Evolutionary conservation across 1,140 invertebrate species (phyloP).

Genomic region (Sinonovacula constricta): DNA sequence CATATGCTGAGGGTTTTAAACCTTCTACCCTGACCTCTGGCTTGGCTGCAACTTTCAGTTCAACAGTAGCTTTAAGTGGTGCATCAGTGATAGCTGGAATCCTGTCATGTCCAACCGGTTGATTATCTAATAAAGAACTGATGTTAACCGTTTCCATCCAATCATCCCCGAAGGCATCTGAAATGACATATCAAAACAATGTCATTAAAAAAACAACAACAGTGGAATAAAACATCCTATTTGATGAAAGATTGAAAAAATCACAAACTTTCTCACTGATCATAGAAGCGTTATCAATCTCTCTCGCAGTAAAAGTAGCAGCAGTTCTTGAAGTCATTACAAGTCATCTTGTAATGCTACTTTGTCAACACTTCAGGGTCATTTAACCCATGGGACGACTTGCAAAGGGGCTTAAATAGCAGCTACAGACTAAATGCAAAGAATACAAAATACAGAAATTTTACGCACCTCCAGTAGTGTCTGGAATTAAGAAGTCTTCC

Average conservation of each 20-base stretch:
- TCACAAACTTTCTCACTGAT: background rate
- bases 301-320: too few relatives aligned
- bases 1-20: slow-evolving; percentile 34
- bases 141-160: slow-evolving; percentile 50
- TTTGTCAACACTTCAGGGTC: too few relatives aligned
- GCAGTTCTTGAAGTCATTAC: background rate
- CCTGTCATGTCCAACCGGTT: background rate
- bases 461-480: slow-evolving; percentile 30
- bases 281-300: background rate
- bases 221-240: background rate
- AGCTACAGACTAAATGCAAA: background rate
- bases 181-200: slow-evolving; percentile 1
- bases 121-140: slow-evolving; percentile 6
- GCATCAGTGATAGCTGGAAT: background rate
- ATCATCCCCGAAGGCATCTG: slow-evolving; percentile 42
- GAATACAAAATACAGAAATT: background rate
- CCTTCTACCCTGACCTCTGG: slow-evolving; percentile 29
- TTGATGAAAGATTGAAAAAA: too few relatives aligned
- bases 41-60: slow-evolving; percentile 7
- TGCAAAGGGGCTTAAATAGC: background rate
- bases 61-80: background rate
- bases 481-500: slow-evolving; percentile 40
- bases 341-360: background rate
- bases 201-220: background rate
- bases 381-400: too few relatives aligned